Evolutionary conservation across 2,888 invertebrate species (phyloP), one percentile per base, ranked within the genome.

Genomic region (Eucera pruinosa): DNA sequence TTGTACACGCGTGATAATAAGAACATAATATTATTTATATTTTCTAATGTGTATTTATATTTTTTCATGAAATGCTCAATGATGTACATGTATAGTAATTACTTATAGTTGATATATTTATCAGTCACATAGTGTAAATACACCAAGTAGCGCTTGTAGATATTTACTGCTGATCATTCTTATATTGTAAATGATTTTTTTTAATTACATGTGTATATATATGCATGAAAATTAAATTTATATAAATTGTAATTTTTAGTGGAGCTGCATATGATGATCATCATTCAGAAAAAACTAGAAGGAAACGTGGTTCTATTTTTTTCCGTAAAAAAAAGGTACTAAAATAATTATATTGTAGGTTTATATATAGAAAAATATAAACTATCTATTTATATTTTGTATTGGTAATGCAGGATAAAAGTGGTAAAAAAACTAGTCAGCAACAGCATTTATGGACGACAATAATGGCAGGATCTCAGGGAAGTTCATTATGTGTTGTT

Each of bases 291-390:
- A 97, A 98, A 91, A 91, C 90, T 52, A 94, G 97, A 87, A 94
- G 97, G 85, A 98, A 98, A 93, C 94, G 97, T 61, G 97, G 97
- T 66, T 97, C 97, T 84, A 93, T 98, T 74, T 98, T 98, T 94
- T 98, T 97, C 91, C 95, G 97, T 83, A 98, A 97, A 93, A 97
- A 97, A 93, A 97, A 97, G 95, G 97, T 94, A 90, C 83, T 82
- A 0, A 20, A n/a, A 65, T 47, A n/a, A 47, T 41, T 47, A 6
- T 23, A n/a, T 30, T 15, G n/a, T 36, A 20, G n/a, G 20, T 4
- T 30, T 57, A 43, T 2, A 52, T 47, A 20, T 7, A 20, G 50
- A 25, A 11, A 39, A n/a, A n/a, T n/a, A n/a, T n/a, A n/a, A n/a
- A n/a, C n/a, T n/a, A n/a, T n/a, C n/a, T n/a, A n/a, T n/a, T n/a